Percentiles rank a stretch among this genome's conserved stretches.
Evolutionary conservation across 2,888 invertebrate species (phyloP).

Genomic region (Microlaimidae sp.): DNA sequence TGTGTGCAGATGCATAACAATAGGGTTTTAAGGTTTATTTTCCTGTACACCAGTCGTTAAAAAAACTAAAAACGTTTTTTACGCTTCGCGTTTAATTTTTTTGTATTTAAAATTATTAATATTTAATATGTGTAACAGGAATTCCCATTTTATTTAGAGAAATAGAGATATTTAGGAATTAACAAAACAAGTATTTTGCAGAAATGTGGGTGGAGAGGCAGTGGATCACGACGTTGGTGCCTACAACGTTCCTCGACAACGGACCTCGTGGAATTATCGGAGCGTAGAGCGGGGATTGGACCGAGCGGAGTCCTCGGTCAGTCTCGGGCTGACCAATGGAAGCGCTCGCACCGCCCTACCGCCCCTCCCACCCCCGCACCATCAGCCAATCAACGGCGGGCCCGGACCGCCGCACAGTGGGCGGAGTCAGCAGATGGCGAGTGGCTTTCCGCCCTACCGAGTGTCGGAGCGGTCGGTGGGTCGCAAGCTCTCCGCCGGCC

Average conservation of each 20-base stretch:
- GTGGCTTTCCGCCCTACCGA: neutral
- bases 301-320: neutral
- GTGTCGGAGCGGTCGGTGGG: neutral
- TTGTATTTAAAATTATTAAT: no score
- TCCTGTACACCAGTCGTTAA: no score
- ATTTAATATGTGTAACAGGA: no score
- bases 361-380: neutral
- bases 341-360: neutral
- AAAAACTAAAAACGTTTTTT: no score
- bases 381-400: neutral
- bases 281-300: constrained; percentile 7
- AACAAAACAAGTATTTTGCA: no score
- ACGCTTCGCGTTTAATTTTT: no score
- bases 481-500: neutral
- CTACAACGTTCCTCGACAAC: constrained; percentile 16
- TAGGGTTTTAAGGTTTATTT: no score
- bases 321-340: neutral
- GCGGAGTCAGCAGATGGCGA: no score
- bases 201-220: constrained; percentile 2
- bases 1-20: no score
- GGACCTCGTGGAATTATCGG: constrained; percentile 16
- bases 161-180: no score
- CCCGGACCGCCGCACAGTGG: no score
- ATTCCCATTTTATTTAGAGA: no score
- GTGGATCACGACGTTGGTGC: constrained; percentile 14